A percentile compares a stretch with the other conserved stretches of the same genome.
phyloP scores from a whole-genome alignment of 2,797 vertebrate species.

The Myotis planiceps region DNA sequence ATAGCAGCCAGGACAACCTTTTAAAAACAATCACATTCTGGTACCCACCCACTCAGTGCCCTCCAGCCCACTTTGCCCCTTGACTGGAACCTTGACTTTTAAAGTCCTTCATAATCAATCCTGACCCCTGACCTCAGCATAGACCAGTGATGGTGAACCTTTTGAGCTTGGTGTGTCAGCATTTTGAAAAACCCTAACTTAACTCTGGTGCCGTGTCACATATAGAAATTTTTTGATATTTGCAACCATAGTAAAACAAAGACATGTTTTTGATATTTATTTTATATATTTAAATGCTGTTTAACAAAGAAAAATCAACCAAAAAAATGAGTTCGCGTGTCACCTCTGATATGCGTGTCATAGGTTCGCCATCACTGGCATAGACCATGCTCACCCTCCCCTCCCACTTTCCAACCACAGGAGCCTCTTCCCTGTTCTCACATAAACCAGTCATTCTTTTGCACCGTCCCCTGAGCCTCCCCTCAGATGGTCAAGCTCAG shows the following conservation, averaged over 20 bases:
- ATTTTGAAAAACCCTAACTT: no score
- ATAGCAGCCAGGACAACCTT: neutral
- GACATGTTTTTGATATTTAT: no score
- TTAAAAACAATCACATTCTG: neutral
- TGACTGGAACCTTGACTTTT: neutral
- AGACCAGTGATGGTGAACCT: neutral
- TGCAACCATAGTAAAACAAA: no score
- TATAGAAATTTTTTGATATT: no score
- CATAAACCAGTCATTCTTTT: neutral
- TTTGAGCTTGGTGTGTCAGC: no score
- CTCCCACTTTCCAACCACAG: neutral
- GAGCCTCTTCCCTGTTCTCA: neutral
- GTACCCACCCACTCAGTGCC: accelerated
- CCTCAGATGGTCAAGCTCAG: neutral
- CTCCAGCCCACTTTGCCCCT: neutral
- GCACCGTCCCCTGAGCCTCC: neutral
- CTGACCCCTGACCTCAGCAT: neutral
- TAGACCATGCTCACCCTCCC: neutral
- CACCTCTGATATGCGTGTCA: no score
- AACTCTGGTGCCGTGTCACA: no score
- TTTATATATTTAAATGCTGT: no score
- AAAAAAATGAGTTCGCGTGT: no score
- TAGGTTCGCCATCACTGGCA: neutral
- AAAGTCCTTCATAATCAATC: neutral
- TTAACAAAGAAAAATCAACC: no score